phyloP scores from a whole-genome alignment of 23 tunicate genomes.

The Corella eumyota region DNA sequence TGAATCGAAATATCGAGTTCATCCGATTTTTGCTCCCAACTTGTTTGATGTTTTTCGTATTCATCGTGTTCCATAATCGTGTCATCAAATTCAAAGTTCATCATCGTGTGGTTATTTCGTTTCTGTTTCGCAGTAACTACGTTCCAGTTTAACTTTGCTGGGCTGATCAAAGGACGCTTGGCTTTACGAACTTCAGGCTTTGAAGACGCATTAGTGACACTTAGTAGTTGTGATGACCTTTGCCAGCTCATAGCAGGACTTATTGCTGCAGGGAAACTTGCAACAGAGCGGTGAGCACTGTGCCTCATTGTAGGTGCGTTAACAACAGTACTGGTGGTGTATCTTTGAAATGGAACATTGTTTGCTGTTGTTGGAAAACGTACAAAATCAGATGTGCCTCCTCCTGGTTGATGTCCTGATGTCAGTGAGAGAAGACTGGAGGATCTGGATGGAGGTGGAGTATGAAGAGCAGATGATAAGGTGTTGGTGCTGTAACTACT shows the following conservation, averaged over 20 bases:
- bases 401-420: constrained; percentile 1
- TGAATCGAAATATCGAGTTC: constrained; percentile 27
- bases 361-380: neutral
- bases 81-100: too few species aligned
- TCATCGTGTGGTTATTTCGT: too few species aligned
- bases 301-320: neutral
- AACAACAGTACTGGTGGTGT: constrained; percentile 21
- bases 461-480: constrained; percentile 34
- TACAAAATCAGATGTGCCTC: neutral
- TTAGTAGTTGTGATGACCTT: neutral
- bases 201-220: neutral
- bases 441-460: constrained; percentile 63
- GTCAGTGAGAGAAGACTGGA: constrained; percentile 46
- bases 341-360: constrained; percentile 20
- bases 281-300: neutral
- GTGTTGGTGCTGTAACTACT: neutral
- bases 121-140: too few species aligned
- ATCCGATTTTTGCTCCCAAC: constrained; percentile 13
- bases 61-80: too few species aligned
- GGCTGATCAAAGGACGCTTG: constrained; percentile 32
- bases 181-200: neutral
- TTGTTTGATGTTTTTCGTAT: too few species aligned
- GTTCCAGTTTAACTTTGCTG: constrained; percentile 25
- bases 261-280: too few species aligned
- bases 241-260: constrained; percentile 10